Evolutionary conservation across 2,888 invertebrate genomes (phyloP), one percentile per base, ranked within the genome.

Genomic region (Coremacera marginata): DNA sequence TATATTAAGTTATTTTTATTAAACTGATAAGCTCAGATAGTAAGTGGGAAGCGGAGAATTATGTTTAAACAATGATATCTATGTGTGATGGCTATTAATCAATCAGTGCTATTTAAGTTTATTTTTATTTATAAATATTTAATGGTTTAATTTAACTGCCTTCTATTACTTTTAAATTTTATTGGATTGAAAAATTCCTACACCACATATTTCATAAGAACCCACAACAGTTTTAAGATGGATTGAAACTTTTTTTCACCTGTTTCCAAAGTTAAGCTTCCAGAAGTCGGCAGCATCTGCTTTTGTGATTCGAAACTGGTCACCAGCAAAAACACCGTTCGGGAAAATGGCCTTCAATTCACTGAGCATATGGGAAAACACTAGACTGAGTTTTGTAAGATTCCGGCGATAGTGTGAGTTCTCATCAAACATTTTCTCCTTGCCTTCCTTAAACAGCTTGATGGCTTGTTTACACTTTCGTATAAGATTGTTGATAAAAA

Each of bases 351-450:
- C 98, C 91, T 99, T 99, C 81, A 99, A 91, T 91, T 99, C 99
- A 88, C 98, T 98, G 83, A 99, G 92, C 98, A 99, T 99, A 92
- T 99, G 99, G 89, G 98, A 98, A 91, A 99, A 99, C 83, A 99
- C 98, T 86, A 99, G 93, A 90, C 98, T 98, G 63, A 99, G 93
- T 91, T 99, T 99, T 71, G 98, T 99, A 86, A 99, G 91, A 90
- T 98, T 98, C 83, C 99, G 92, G 81, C 99, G 92, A 87, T 97
- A 98, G 86, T 96, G 96, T 16, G 96, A 96, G 84, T 95, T 95
- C 90, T 99, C 99, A 85, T 99, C 98, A 89, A 98, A 99, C 97
- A 99, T 97, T 89, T 97, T 97, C 85, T 98, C 98, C 86, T 98
- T 98, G 76, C 98, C 98, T 89, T 99, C 98, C 86, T 99, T 99